phyloP scores from a whole-genome alignment of 1,140 invertebrate species.

The Vanessa atalanta region DNA sequence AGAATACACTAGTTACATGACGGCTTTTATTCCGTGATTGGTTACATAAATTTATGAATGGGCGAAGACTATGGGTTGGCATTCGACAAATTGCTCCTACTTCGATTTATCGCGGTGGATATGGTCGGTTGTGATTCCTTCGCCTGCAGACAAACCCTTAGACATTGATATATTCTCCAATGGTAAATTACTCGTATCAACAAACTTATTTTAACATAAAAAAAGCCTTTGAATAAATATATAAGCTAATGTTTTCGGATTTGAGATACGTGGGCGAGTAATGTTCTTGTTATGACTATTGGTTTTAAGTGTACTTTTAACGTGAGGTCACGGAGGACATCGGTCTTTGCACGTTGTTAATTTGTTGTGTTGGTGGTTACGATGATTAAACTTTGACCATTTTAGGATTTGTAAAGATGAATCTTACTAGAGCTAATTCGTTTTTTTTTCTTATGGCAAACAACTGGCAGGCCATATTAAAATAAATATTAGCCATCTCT shows the following conservation, averaged over 20 bases:
- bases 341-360: conserved; percentile 13
- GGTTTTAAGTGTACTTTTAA: background rate
- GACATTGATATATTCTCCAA: conserved; percentile 30
- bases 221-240: conserved; percentile 4
- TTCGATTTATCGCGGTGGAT: conserved; percentile 44
- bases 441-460: background rate
- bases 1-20: background rate
- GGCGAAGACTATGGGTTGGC: conserved; percentile 29
- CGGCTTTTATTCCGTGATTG: conserved; percentile 12
- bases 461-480: too few relatives aligned
- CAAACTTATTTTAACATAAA: conserved; percentile 18
- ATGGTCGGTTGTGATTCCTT: conserved; percentile 29
- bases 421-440: background rate
- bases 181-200: conserved; percentile 27
- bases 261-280: background rate
- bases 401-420: conserved; percentile 7
- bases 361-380: conserved; percentile 4
- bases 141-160: conserved; percentile 20
- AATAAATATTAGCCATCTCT: too few relatives aligned
- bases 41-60: conserved; percentile 30
- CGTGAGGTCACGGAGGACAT: background rate
- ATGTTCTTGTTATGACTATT: background rate
- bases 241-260: background rate
- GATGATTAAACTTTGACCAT: conserved; percentile 6
- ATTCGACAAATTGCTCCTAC: conserved; percentile 45